A percentile compares a stretch with the other conserved stretches of the same genome.
Evolutionary conservation across 2,888 invertebrate genomes (phyloP).

Genomic region (Mycalesis mineus): DNA sequence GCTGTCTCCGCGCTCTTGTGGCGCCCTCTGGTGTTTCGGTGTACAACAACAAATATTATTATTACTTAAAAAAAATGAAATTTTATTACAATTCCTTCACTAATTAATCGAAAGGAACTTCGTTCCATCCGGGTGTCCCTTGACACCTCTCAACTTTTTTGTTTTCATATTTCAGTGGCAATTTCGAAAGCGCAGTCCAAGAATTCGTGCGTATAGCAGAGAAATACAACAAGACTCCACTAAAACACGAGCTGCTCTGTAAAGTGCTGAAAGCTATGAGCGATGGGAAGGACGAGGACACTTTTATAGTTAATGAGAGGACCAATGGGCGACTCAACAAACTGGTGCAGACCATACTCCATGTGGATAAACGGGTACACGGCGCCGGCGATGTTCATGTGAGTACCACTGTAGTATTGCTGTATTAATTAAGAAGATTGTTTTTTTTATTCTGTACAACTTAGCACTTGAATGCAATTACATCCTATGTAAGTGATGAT

Average conservation of each 20-base stretch:
- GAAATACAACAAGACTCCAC: slow-evolving; percentile 79
- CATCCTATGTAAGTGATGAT: no score
- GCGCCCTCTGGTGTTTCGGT: no score
- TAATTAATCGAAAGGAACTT: no score
- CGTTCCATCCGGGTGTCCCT: neutral
- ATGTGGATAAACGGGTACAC: slow-evolving; percentile 53
- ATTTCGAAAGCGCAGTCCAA: slow-evolving; percentile 73
- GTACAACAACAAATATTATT: no score
- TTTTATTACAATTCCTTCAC: no score
- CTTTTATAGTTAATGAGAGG: slow-evolving; percentile 50
- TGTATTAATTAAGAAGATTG: no score
- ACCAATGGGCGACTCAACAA: slow-evolving; percentile 46
- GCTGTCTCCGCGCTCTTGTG: no score
- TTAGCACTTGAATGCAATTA: no score
- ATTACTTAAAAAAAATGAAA: no score
- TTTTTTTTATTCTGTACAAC: no score
- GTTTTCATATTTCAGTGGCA: slow-evolving; percentile 46
- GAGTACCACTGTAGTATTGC: no score
- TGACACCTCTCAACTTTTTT: neutral
- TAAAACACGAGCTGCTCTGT: slow-evolving; percentile 80
- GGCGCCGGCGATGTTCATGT: slow-evolving; percentile 65
- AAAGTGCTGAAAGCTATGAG: slow-evolving; percentile 49
- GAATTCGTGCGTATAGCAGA: slow-evolving; percentile 70
- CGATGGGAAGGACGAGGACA: slow-evolving; percentile 55
- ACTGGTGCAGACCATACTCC: slow-evolving; percentile 50